Conservation (phyloP, 2,888 invertebrate species). For the Lithodes maja region DNA sequence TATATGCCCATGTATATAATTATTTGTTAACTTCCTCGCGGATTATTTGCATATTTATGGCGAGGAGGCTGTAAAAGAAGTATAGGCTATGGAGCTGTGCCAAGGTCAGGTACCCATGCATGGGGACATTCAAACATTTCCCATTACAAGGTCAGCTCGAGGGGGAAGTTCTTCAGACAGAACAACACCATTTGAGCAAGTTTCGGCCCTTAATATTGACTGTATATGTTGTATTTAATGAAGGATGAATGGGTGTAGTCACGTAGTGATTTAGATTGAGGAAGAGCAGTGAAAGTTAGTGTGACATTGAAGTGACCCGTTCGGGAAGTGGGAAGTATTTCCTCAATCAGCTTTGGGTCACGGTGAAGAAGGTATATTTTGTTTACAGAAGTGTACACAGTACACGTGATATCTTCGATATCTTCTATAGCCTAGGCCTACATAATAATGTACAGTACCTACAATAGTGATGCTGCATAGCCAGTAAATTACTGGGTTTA, state of each 20-base stretch:
- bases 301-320: neutral
- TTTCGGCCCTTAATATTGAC: neutral
- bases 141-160: neutral
- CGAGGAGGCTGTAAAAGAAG: neutral
- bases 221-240: neutral
- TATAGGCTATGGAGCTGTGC: neutral
- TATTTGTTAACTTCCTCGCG: too few species aligned
- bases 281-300: neutral
- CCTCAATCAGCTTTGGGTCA: neutral
- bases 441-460: too few species aligned
- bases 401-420: too few species aligned
- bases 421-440: too few species aligned
- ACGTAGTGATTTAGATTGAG: neutral
- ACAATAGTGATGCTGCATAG: too few species aligned
- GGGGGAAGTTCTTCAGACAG: neutral
- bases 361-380: neutral
- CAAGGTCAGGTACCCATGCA: neutral
- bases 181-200: neutral
- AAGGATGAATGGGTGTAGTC: neutral
- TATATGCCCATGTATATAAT: neutral
- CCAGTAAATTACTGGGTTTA: too few species aligned
- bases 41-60: neutral
- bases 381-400: too few species aligned
- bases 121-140: neutral
- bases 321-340: neutral